Evolutionary conservation across 2,888 invertebrate genomes (phyloP).

Genomic region (Nycteola revayana): DNA sequence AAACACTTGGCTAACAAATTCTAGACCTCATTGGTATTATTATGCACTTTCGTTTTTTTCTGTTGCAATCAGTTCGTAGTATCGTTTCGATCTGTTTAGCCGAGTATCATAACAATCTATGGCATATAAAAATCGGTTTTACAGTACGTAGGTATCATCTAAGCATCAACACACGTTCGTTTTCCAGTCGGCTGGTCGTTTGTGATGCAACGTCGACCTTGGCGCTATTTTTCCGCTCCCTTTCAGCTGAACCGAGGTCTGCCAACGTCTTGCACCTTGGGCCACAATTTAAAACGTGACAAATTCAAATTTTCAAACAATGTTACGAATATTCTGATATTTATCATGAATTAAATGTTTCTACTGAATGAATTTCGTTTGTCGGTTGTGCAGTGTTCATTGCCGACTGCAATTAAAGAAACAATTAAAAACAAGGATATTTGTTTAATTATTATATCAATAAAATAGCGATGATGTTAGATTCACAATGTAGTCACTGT

Average conservation of each 20-base stretch:
- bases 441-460: too few species aligned
- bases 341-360: too few species aligned
- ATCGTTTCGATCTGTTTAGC: slow-evolving; percentile 21
- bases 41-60: slow-evolving; percentile 6
- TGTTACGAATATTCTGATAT: too few species aligned
- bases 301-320: slow-evolving; percentile 15
- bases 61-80: slow-evolving; percentile 22
- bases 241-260: slow-evolving; percentile 71
- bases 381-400: too few species aligned
- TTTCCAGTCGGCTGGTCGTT: slow-evolving; percentile 66
- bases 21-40: too few species aligned
- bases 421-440: too few species aligned
- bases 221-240: slow-evolving; percentile 80
- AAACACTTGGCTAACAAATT: too few species aligned
- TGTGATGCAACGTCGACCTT: slow-evolving; percentile 74
- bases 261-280: slow-evolving; percentile 43
- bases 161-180: slow-evolving; percentile 42
- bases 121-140: slow-evolving; percentile 22
- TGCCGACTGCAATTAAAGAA: too few species aligned
- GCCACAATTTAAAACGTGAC: slow-evolving; percentile 38
- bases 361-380: too few species aligned
- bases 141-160: slow-evolving; percentile 27
- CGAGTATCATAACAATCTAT: slow-evolving; percentile 23
- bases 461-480: too few species aligned
- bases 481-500: too few species aligned